These are phyloP conservation scores for Manacus vitellinus DNA, from an alignment of 2,113 vertebrate species.

Conservation along the genomic window DNA sequence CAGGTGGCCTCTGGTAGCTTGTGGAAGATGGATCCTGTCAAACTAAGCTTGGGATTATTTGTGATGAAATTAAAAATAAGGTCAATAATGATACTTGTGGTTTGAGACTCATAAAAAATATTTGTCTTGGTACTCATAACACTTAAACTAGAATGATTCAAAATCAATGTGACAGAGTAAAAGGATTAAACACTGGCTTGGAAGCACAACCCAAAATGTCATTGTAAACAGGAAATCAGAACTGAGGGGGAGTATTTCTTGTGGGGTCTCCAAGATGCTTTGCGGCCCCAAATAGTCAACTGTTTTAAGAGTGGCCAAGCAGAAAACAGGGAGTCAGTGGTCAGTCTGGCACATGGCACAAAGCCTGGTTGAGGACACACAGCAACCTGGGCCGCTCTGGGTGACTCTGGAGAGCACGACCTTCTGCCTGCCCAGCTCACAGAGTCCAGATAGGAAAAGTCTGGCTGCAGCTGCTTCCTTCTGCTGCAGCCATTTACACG, in stretches of 20 bases:
- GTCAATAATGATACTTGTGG: slow-evolving; percentile 52
- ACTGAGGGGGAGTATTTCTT: slow-evolving; percentile 48
- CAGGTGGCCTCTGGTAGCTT: not conserved
- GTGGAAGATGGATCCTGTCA: not conserved
- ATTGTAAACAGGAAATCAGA: slow-evolving; percentile 65
- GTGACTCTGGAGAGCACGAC: no score
- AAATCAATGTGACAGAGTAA: slow-evolving; percentile 58
- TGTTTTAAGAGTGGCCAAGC: not conserved
- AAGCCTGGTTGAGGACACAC: not conserved
- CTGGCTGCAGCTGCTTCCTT: not conserved
- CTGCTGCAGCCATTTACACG: not conserved
- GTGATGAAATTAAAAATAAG: slow-evolving; percentile 51
- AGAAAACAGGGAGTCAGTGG: not conserved
- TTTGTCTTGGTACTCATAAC: slow-evolving; percentile 53
- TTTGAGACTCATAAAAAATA: slow-evolving; percentile 59
- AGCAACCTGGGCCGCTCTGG: not conserved
- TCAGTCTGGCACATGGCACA: not conserved
- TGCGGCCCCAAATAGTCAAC: not conserved
- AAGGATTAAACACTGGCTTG: slow-evolving; percentile 50
- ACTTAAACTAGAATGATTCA: slow-evolving; percentile 52
- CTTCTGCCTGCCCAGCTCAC: not conserved
- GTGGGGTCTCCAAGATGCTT: not conserved
- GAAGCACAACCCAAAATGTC: slow-evolving; percentile 46
- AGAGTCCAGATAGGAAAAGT: not conserved
- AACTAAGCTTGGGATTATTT: slow-evolving; percentile 26